Base-by-base conservation (phyloP, 2,797 vertebrate species). In the Sebastes oblongus region DNA sequence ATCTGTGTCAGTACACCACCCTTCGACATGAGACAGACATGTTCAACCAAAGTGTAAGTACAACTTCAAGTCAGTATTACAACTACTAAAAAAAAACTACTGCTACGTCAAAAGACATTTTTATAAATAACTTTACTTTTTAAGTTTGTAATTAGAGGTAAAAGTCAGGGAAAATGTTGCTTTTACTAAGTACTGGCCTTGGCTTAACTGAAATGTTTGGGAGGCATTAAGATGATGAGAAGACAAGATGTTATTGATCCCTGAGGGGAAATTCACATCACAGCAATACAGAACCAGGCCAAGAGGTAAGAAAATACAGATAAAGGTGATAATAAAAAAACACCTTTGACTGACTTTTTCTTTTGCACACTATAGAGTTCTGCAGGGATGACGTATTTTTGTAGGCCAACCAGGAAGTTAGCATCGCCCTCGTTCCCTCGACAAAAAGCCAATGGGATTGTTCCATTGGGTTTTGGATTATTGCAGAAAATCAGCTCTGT, bases 1-100 rank as follows among this genome's bases (percentile, higher is more conserved):
- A 99, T 2, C 96, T 99, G 80, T 97, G 97, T 91, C 98, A 99
- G 88, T 99, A 99, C 89, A 99, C 98, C 1, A 98, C 98, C 72
- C 95, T 99, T 50, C 94, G 98, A 42, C 98, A 99, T 0, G 98
- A 99, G 92, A 99, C 98, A 0, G 98, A 99, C 94, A 99, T 99
- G 98, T 99, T 99, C 95, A 99, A 99, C 96, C 98, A 99, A 96
- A 98, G 98, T 27, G 98, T 99, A 87, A 98, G 98, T 96, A 4
- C 9, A 25, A 18, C 22, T 7, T 20, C 9, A 8, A 11, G 24
- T 36, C 61, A 30, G 13, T 4, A 16, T 34, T 12, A 10, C n/a
- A 20, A 20, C 22, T 18, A 30, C n/a, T 18, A 65, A 32, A 20
- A 36, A 27, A 27, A 5, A 25, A 2, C 39, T 14, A 1, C 14